These are phyloP conservation scores for Desoria tigrina DNA, from an alignment of 2,888 invertebrate species.

Conservation along the genomic window DNA sequence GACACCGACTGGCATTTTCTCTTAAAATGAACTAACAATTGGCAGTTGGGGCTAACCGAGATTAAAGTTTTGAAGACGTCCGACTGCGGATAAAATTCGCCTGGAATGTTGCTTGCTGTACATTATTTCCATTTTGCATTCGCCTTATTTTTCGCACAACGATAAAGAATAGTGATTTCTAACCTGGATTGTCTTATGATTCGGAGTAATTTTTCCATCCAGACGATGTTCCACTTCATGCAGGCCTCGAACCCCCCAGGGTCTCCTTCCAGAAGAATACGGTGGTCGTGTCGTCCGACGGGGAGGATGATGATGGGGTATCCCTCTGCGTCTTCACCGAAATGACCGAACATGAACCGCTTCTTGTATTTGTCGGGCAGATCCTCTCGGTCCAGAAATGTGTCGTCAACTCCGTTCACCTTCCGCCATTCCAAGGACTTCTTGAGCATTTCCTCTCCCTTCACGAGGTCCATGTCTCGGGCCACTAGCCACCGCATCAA, in stretches of 20 bases:
- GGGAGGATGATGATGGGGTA: constrained; percentile 2
- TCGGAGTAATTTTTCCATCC: constrained; percentile 29
- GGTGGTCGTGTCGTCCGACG: constrained; percentile 10
- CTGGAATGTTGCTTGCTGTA: no score
- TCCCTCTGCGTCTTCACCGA: constrained; percentile 3
- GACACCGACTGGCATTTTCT: no score
- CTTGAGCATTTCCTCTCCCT: constrained; percentile 29
- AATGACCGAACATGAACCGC: neutral
- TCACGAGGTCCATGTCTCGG: constrained; percentile 27
- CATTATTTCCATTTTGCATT: no score
- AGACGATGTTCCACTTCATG: constrained; percentile 24
- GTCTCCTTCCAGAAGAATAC: constrained; percentile 10
- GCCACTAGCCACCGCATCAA: constrained; percentile 28
- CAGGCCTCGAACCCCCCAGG: constrained; percentile 19
- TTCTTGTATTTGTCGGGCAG: constrained; percentile 6
- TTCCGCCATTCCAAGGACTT: constrained; percentile 27
- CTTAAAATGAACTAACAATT: no score
- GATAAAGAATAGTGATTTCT: no score
- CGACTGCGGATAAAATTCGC: no score
- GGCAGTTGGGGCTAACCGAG: no score
- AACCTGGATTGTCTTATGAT: neutral
- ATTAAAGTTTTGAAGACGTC: no score
- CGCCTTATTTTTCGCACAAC: no score
- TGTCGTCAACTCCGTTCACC: constrained; percentile 11
- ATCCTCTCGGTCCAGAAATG: neutral